A percentile compares a stretch with the other conserved stretches of the same genome.
Evolutionary conservation across 2,113 vertebrate species (phyloP).

Genomic region (Channa argus): DNA sequence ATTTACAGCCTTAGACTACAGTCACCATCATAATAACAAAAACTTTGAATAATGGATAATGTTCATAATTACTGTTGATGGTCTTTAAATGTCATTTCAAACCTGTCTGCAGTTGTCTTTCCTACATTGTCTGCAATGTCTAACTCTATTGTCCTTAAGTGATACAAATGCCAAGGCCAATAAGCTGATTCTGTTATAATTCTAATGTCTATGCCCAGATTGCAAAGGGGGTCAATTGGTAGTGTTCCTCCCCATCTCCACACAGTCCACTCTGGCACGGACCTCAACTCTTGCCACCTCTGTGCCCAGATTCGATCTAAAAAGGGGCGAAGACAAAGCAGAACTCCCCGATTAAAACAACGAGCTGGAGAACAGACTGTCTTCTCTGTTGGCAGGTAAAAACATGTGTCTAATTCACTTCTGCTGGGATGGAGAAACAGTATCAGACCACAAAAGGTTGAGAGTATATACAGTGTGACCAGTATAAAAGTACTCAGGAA

Average conservation of each 20-base stretch:
- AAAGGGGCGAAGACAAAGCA: conserved; percentile 87
- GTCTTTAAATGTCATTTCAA: too few relatives aligned
- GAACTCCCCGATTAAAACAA: conserved; percentile 83
- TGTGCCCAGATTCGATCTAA: conserved; percentile 85
- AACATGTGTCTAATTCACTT: background rate
- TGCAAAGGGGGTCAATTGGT: conserved; percentile 89
- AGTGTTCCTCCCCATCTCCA: conserved; percentile 90
- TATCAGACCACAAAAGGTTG: background rate
- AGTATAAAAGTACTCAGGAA: background rate
- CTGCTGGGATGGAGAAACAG: background rate
- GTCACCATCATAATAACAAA: background rate
- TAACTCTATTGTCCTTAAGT: too few relatives aligned
- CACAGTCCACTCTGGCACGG: conserved; percentile 91
- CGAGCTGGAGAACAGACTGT: conserved; percentile 91
- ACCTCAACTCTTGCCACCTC: conserved; percentile 90
- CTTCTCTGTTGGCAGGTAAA: conserved; percentile 95
- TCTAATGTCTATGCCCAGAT: conserved; percentile 70
- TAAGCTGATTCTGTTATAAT: background rate
- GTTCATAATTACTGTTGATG: too few relatives aligned
- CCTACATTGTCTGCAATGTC: too few relatives aligned
- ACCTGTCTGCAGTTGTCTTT: too few relatives aligned
- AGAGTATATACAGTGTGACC: background rate
- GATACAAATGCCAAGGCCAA: too few relatives aligned
- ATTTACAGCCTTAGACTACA: background rate
- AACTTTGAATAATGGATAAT: too few relatives aligned